A percentile compares a stretch with the other conserved stretches of the same genome.
phyloP scores from a whole-genome alignment of 2,797 vertebrate genomes.

The Momotus momota region DNA sequence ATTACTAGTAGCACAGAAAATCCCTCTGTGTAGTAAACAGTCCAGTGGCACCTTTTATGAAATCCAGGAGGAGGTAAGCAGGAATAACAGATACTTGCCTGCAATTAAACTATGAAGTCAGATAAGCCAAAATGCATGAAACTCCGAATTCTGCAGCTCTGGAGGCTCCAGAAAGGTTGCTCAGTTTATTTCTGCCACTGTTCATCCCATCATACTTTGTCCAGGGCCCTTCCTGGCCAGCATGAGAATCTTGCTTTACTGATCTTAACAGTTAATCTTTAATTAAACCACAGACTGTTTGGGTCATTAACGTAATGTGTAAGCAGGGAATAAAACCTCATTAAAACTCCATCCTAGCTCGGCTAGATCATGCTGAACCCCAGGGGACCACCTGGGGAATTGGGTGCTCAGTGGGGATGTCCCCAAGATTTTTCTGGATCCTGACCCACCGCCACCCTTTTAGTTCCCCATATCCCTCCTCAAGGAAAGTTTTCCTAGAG shows the following conservation, averaged over 20 bases:
- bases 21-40: neutral
- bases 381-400: neutral
- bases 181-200: neutral
- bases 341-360: neutral
- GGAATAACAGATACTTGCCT: neutral
- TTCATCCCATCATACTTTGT: neutral
- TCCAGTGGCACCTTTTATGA: neutral
- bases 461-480: neutral
- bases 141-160: neutral
- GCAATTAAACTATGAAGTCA: neutral
- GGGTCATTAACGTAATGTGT: conserved; percentile 39
- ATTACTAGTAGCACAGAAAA: neutral
- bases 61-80: neutral
- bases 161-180: neutral
- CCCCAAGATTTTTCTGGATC: neutral
- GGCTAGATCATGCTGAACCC: neutral
- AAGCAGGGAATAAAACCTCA: neutral
- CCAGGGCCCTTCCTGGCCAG: neutral
- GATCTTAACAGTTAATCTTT: conserved; percentile 56
- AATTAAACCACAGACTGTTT: conserved; percentile 40
- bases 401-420: neutral
- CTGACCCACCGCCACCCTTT: neutral
- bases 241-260: neutral
- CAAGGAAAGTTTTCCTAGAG: neutral
- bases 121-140: neutral